Evolutionary conservation across 2,113 vertebrate genomes (phyloP), one percentile per base, ranked within the genome.

Genomic region (Scartelaos histophorus): DNA sequence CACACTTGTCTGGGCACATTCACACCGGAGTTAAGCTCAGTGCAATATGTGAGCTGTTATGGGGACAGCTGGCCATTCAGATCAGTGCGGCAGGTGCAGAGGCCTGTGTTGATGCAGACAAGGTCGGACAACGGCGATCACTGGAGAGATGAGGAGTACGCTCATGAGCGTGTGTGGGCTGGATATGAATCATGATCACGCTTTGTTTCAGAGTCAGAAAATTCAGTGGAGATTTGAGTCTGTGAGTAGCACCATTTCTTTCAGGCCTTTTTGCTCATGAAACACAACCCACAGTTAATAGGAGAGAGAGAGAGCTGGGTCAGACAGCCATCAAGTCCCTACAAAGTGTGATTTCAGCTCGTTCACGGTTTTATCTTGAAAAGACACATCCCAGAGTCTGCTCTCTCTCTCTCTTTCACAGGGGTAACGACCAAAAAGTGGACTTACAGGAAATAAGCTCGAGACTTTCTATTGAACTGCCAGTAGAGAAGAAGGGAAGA

Each of bases 301-400:
- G 71, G 70, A 70, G 79, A 60, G 60, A 60, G 60, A 71, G 71
- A 81, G 77, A 78, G 87, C 80, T 68, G 74, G 88, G 88, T 90
- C 88, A 90, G 83, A 70, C 81, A 81, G 73, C 81, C 81, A 87
- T 88, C 85, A 79, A 85, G 76, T 78, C 70, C 83, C 76, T 80
- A 87, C 74, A 85, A 87, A 87, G 79, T 29, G 21, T 76, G 79
- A 87, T 89, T 89, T 88, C 74, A 82, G 71, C 79, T 84, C 79
- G 85, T 85, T 89, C 82, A 73, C 68, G 72, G 69, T 70, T 87
- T 83, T 82, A 79, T 87, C 78, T 81, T 67, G 53, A 87, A 85
- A 79, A 81, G 70, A 60, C 61, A 49, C 3, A 17, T 74, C 71
- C 69, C 12, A 25, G 71, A 70, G 83, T 64, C 0, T 57, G 66